Percentiles rank a stretch among this genome's conserved stretches.
phyloP scores from a whole-genome alignment of 2,113 vertebrate species.

The Ciconia boyciana region DNA sequence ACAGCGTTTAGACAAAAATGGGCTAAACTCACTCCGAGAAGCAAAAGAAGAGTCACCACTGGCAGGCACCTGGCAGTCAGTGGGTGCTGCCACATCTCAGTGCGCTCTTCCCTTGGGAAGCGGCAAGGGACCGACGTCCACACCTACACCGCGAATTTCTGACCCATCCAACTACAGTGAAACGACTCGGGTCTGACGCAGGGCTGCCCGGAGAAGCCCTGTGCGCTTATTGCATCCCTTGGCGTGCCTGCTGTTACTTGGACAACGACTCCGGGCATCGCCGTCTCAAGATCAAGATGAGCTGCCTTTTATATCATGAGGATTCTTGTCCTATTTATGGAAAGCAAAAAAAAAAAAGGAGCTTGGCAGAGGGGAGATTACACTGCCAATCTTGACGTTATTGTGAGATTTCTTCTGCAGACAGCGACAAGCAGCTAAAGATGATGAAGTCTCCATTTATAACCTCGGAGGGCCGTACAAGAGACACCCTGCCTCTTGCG shows the following conservation, averaged over 20 bases:
- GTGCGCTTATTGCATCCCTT: accelerated
- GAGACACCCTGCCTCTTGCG: accelerated
- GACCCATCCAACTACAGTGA: not conserved
- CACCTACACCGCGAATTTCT: not conserved
- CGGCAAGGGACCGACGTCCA: accelerated
- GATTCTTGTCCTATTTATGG: not conserved
- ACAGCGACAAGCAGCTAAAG: not conserved
- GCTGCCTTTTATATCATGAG: not conserved
- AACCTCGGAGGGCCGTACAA: not conserved
- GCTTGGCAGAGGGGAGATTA: not conserved
- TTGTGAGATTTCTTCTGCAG: not conserved
- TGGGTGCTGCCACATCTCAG: not conserved
- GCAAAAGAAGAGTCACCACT: not conserved
- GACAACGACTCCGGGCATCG: accelerated
- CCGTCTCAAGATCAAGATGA: not conserved
- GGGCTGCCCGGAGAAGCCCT: not conserved
- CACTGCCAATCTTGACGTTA: not conserved
- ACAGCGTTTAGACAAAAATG: not conserved
- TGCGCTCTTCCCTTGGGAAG: not conserved
- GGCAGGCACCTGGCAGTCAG: not conserved
- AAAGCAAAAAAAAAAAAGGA: not conserved
- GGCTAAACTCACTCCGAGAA: not conserved
- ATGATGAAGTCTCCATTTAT: not conserved
- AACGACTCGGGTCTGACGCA: accelerated
- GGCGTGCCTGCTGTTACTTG: accelerated